Base-by-base conservation (phyloP, 64 coral and sea anemone species). In the Acropora tenuis region DNA sequence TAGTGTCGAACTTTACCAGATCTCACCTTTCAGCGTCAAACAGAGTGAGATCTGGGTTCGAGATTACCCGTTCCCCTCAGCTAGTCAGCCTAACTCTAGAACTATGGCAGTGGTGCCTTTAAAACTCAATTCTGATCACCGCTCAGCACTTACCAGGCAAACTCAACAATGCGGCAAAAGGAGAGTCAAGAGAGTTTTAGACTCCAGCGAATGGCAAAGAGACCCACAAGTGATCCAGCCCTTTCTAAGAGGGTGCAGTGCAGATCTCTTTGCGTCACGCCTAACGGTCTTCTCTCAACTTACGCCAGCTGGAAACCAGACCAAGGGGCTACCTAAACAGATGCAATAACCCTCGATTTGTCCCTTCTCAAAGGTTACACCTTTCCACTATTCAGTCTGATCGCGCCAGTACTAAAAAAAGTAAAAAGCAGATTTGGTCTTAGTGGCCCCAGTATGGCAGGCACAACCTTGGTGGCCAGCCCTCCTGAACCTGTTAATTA, bases 321-420 rank as follows among this genome's bases (percentile, higher is more conserved):
- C 67, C 83, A 75, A 48, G 73, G 77, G 19, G 57, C 47, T 5
- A 49, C 77, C 19, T 49, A 77, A 43, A 87, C 74, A 68, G 89
- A 91, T 60, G 79, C 89, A 47, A 75, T 91, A 18, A 91, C 30
- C 48, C 50, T 91, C 1, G 48, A 91, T 50, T 91, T 79, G 79
- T 43, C 53, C 46, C 79, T 19, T 16, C 45, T 84, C 52, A 10
- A 19, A 52, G 80, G 61, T 1, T 91, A 91, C 74, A 42, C 91
- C 13, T 93, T 93, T 63, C 83, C 91, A 19, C 91, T 82, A 47
- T 93, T 93, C 83, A 93, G 87, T n/a, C 74, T 93, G 43, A 48
- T 87, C 46, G 6, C 75, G 2, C 8, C 11, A 60, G 20, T 52
- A 1, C 61, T 93, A 18, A 50, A 86, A 43, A 86, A 93, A 13